Evolutionary conservation across 2,113 vertebrate genomes (phyloP).

Genomic region (Mixornis gularis): DNA sequence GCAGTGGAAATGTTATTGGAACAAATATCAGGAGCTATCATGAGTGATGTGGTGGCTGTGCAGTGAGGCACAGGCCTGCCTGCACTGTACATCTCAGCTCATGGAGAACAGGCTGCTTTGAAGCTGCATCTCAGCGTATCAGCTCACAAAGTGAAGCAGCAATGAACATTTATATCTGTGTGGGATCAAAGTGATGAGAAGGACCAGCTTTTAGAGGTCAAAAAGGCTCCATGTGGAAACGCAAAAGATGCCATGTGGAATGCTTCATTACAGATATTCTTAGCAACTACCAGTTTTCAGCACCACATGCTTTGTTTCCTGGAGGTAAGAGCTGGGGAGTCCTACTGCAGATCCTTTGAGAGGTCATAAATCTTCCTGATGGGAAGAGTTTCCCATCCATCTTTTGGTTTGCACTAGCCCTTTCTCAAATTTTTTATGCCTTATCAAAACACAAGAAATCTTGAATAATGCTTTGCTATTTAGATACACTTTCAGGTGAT

Average conservation of each 20-base stretch:
- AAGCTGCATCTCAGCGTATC: accelerated
- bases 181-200: not conserved
- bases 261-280: not conserved
- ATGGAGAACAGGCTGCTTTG: not conserved
- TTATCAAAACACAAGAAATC: not conserved
- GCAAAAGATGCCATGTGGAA: not conserved
- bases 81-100: not conserved
- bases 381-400: not conserved
- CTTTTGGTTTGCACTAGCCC: not conserved
- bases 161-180: not conserved
- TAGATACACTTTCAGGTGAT: not conserved
- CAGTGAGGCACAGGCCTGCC: not conserved
- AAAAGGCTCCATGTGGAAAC: not conserved
- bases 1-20: not conserved
- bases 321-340: not conserved
- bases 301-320: not conserved
- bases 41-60: not conserved
- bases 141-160: accelerated
- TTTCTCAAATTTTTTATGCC: not conserved
- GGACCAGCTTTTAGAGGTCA: not conserved
- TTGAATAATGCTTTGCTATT: not conserved
- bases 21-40: not conserved
- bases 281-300: not conserved
- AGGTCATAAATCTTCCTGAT: not conserved
- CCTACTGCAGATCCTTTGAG: not conserved